A percentile compares a stretch with the other conserved stretches of the same genome.
Conservation (phyloP, 2,888 invertebrate species). For the Falcaria lacertinaria region DNA sequence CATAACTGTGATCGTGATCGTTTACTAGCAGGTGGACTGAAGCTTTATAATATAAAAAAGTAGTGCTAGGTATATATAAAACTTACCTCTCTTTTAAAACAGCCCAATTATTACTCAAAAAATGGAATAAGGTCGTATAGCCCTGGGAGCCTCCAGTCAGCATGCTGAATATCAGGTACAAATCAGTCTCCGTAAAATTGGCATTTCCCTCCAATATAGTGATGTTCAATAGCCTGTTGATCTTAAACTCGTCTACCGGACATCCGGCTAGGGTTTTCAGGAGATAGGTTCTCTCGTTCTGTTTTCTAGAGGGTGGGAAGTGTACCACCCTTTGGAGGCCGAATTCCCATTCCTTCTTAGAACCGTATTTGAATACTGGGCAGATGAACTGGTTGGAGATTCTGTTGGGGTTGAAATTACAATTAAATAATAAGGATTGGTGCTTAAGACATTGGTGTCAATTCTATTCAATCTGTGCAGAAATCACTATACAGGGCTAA, state of each 20-base stretch:
- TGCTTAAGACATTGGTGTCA: too few species aligned
- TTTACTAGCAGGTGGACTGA: too few species aligned
- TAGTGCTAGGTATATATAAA: slow-evolving; percentile 11
- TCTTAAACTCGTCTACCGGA: slow-evolving; percentile 85
- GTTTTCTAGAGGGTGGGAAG: slow-evolving; percentile 85
- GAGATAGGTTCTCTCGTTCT: slow-evolving; percentile 87
- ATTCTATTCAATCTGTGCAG: too few species aligned
- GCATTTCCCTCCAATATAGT: slow-evolving; percentile 84
- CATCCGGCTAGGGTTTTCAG: slow-evolving; percentile 89
- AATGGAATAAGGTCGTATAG: slow-evolving; percentile 85
- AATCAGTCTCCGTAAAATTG: slow-evolving; percentile 88
- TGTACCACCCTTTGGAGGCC: slow-evolving; percentile 87
- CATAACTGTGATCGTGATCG: too few species aligned
- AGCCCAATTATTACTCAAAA: slow-evolving; percentile 85
- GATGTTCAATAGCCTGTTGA: slow-evolving; percentile 81
- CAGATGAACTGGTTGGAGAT: slow-evolving; percentile 88
- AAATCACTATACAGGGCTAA: too few species aligned
- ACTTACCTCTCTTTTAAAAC: slow-evolving; percentile 82
- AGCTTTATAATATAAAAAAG: too few species aligned
- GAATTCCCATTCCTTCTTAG: slow-evolving; percentile 89
- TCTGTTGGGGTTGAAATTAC: slow-evolving; percentile 53
- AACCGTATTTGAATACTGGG: slow-evolving; percentile 90
- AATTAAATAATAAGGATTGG: too few species aligned
- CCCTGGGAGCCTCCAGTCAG: slow-evolving; percentile 85
- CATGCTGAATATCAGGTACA: slow-evolving; percentile 87